Percentiles rank a stretch among this genome's conserved stretches.
phyloP scores from a whole-genome alignment of 2,797 vertebrate genomes.

The Danio choprae region DNA sequence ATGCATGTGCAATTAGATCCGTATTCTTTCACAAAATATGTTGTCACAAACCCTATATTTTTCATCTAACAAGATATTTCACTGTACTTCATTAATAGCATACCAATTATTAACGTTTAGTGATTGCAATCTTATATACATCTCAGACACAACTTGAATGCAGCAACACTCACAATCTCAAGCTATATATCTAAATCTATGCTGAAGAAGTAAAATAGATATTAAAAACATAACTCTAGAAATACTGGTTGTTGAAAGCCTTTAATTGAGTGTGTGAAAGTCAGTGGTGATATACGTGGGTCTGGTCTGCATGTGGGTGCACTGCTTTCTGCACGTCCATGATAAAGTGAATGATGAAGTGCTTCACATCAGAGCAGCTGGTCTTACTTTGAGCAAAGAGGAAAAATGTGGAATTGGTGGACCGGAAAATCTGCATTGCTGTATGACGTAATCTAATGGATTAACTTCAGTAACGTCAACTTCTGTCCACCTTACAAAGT shows the following conservation, averaged over 20 bases:
- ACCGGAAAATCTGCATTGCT: conserved; percentile 4
- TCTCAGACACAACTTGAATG: neutral
- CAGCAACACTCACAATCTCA: neutral
- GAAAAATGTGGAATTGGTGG: neutral
- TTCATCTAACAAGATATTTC: too few species aligned
- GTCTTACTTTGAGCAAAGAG: neutral
- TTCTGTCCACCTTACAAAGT: conserved; percentile 20
- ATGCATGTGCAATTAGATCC: too few species aligned
- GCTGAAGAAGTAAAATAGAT: neutral
- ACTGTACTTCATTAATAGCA: too few species aligned
- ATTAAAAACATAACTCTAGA: conserved; percentile 1
- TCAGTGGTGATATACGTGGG: neutral
- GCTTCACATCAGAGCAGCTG: conserved; percentile 14
- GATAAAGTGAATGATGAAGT: conserved; percentile 17
- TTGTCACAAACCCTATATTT: too few species aligned
- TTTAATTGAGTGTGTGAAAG: neutral
- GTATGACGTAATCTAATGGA: conserved; percentile 18
- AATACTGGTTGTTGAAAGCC: neutral
- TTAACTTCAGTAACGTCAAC: neutral
- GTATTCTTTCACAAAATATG: too few species aligned
- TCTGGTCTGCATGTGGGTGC: neutral
- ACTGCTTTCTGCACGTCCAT: neutral
- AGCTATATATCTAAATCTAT: neutral
- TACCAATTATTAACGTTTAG: too few species aligned
- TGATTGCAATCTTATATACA: too few species aligned